These are phyloP conservation scores for Astropecten irregularis DNA, from an alignment of 53 echinoderm and acorn worm species.

Conservation along the genomic window DNA sequence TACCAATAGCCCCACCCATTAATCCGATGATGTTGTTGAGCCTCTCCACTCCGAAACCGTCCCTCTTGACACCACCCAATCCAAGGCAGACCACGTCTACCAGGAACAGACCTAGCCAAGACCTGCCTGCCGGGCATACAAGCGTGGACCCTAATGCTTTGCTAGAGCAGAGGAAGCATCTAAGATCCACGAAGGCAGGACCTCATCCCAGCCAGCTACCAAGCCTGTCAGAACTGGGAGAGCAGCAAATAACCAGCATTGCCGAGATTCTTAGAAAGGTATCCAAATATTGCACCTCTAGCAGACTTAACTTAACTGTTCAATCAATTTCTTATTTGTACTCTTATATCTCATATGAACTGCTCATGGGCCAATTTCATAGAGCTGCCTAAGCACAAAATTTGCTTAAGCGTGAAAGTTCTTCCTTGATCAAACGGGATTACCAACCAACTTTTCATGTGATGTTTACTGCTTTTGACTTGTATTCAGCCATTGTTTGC, in stretches of 20 bases:
- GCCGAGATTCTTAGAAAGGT: slow-evolving; percentile 73
- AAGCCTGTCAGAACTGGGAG: slow-evolving; percentile 32
- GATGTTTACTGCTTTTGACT: too few species aligned
- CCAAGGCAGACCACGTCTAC: too few species aligned
- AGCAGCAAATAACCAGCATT: slow-evolving; percentile 57
- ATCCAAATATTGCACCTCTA: background rate
- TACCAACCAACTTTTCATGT: too few species aligned
- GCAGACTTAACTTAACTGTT: too few species aligned
- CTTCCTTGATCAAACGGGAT: too few species aligned
- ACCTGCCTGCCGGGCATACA: background rate
- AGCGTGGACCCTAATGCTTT: slow-evolving; percentile 25
- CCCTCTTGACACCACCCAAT: background rate
- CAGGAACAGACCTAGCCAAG: background rate
- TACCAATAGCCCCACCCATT: slow-evolving; percentile 6
- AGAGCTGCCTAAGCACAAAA: too few species aligned
- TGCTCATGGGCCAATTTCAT: too few species aligned
- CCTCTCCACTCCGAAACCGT: background rate
- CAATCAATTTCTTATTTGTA: too few species aligned
- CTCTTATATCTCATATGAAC: too few species aligned
- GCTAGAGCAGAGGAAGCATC: slow-evolving; percentile 13
- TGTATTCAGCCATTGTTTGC: too few species aligned
- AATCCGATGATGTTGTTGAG: background rate
- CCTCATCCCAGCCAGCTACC: slow-evolving; percentile 73
- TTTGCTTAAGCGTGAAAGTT: too few species aligned
- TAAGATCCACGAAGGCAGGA: slow-evolving; percentile 42